Base-by-base conservation (phyloP, 2,113 vertebrate species). In the Chaenocephalus aceratus region DNA sequence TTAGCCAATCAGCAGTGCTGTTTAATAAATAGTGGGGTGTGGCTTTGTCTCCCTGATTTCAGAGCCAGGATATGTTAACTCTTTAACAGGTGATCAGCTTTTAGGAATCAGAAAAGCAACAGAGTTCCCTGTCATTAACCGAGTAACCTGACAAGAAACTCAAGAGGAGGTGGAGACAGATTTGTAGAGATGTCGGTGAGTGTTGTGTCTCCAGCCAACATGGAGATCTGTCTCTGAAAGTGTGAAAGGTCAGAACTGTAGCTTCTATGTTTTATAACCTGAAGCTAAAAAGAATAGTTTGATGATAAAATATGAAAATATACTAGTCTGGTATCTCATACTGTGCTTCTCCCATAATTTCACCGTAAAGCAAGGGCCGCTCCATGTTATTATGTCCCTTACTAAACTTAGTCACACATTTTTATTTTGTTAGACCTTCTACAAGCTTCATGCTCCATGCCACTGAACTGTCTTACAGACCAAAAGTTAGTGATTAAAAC, bases 1-100 rank as follows among this genome's bases (percentile, higher is more conserved):
- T 71, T 57, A 86, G 69, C 96, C 96, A 96, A 97, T 96, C 86
- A 82, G 68, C 72, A 80, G 81, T 61, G 82, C 81, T 73, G 87
- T 93, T 95, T 92, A 84, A 92, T 90, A 84, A 89, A 91, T 91
- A 86, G 86, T 88, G 91, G 90, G 96, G 93, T 82, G 93, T 92
- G 94, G 88, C 93, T 90, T 88, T 91, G 91, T 90, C 93, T 90
- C 75, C 60, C 90, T 89, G 94, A 88, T 94, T 93, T 92, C 92
- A 88, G 87, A 45, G 62, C 76, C 84, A 86, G 84, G 60, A 77
- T 63, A 13, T 91, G 77, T 92, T 94, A 96, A 96, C 96, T 88
- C 95, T 88, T 92, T 41, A 41, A 41, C 36, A 7, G 36, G 5
- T 41, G 36, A 6, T 41, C 36, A 5, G 36, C 36, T 7, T 41